phyloP scores from a whole-genome alignment of 2,113 vertebrate species.

The Polyodon spathula region DNA sequence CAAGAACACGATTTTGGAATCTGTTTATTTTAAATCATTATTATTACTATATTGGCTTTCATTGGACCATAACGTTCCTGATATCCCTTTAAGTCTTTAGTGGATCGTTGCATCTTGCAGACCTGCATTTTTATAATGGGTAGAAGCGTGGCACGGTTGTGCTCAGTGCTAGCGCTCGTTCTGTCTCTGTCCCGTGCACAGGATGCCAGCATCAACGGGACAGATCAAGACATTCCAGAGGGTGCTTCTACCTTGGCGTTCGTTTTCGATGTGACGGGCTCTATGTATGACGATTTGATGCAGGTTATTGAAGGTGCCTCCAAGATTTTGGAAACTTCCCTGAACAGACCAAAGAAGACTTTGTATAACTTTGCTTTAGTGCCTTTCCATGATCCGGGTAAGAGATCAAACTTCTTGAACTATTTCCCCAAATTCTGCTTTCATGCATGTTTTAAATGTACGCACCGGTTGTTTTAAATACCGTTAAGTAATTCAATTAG shows the following conservation, averaged over 20 bases:
- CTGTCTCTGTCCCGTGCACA: constrained; percentile 43
- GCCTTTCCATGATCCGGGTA: constrained; percentile 96
- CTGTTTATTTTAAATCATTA: too few species aligned
- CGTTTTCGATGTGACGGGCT: constrained; percentile 97
- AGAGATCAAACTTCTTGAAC: constrained; percentile 4
- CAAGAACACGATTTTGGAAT: too few species aligned
- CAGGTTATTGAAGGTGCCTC: constrained; percentile 96
- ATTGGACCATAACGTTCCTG: constrained; percentile 8
- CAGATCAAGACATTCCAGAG: constrained; percentile 65
- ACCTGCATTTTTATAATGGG: constrained; percentile 39
- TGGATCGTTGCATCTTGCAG: constrained; percentile 16
- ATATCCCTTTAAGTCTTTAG: constrained; percentile 11
- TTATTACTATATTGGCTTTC: constrained; percentile 6
- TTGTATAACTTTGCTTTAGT: constrained; percentile 92
- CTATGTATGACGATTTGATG: constrained; percentile 96
- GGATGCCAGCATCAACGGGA: constrained; percentile 32
- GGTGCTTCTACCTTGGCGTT: constrained; percentile 92
- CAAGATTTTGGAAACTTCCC: constrained; percentile 91
- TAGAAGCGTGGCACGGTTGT: constrained; percentile 27
- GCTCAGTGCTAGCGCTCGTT: constrained; percentile 31
- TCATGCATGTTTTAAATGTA: background rate
- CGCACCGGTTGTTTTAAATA: too few species aligned
- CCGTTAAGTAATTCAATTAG: too few species aligned
- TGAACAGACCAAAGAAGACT: constrained; percentile 80
- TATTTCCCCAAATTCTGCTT: background rate